phyloP scores from a whole-genome alignment of 2,797 vertebrate genomes.

The Sebastes itinus region DNA sequence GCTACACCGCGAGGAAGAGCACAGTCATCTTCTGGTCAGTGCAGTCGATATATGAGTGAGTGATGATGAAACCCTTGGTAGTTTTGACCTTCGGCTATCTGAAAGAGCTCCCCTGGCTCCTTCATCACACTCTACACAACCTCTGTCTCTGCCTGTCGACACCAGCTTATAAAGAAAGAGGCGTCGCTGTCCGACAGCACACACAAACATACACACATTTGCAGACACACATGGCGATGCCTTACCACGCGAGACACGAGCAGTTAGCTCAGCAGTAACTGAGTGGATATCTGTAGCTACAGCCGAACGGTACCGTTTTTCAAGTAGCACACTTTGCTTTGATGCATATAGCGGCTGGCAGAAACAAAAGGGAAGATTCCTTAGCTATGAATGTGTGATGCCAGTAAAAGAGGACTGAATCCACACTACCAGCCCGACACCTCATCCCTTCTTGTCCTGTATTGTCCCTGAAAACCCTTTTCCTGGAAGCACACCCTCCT shows the following conservation, averaged over 20 bases:
- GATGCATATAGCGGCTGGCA: constrained; percentile 4
- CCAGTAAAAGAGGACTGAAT: constrained; percentile 13
- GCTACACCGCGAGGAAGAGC: background rate
- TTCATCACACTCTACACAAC: constrained; percentile 59
- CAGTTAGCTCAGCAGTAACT: constrained; percentile 11
- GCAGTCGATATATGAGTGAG: constrained; percentile 23
- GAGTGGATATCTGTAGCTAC: constrained; percentile 3
- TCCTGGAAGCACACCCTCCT: constrained; percentile 44
- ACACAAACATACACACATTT: constrained; percentile 22
- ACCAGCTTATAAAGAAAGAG: constrained; percentile 68
- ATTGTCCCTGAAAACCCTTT: constrained; percentile 46
- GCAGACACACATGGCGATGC: background rate
- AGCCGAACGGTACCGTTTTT: constrained; percentile 26
- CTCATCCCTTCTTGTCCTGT: background rate
- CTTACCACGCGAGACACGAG: background rate
- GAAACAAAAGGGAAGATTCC: constrained; percentile 52
- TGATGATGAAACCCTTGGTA: constrained; percentile 53
- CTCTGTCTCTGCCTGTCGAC: constrained; percentile 72
- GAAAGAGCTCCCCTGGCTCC: constrained; percentile 51
- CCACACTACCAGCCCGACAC: background rate
- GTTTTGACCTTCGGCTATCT: constrained; percentile 72
- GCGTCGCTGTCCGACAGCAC: constrained; percentile 29
- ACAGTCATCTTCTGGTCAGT: constrained; percentile 5
- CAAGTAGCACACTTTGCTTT: constrained; percentile 13
- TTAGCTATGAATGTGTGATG: constrained; percentile 28